phyloP scores from a whole-genome alignment of 2,888 invertebrate genomes.

The Notodonta dromedarius region DNA sequence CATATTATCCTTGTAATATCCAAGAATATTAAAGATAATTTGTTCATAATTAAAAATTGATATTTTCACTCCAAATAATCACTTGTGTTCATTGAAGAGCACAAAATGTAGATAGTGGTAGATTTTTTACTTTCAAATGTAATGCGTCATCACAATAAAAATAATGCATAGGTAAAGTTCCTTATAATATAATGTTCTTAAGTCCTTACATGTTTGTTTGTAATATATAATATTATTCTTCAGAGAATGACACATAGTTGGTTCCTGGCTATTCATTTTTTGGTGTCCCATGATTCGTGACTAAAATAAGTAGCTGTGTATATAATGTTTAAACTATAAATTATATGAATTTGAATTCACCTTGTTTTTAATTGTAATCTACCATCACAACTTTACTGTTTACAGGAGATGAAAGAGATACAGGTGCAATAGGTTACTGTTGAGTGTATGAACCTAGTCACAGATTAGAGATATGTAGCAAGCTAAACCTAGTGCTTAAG shows the following conservation, averaged over 20 bases:
- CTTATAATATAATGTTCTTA: constrained; percentile 7
- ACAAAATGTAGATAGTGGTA: constrained; percentile 43
- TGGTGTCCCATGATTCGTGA: constrained; percentile 35
- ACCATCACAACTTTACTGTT: too few species aligned
- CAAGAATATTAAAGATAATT: too few species aligned
- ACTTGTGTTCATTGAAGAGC: constrained; percentile 48
- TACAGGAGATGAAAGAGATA: too few species aligned
- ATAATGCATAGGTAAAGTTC: constrained; percentile 13
- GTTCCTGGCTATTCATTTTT: constrained; percentile 35
- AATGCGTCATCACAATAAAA: constrained; percentile 21
- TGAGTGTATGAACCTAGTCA: too few species aligned
- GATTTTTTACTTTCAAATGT: constrained; percentile 32
- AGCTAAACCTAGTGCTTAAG: too few species aligned
- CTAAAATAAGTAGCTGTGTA: constrained; percentile 34
- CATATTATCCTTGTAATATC: too few species aligned
- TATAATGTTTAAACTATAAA: constrained; percentile 58
- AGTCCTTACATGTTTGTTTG: constrained; percentile 15
- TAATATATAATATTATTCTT: constrained; percentile 2
- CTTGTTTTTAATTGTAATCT: too few species aligned
- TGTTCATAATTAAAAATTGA: constrained; percentile 9
- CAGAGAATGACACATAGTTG: constrained; percentile 12
- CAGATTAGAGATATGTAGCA: too few species aligned
- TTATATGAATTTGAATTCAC: constrained; percentile 60
- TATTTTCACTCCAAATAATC: constrained; percentile 20
- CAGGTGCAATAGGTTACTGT: too few species aligned